Percentiles rank a stretch among this genome's conserved stretches.
These are phyloP conservation scores for Teleiodes luculella DNA, from an alignment of 2,888 invertebrate species.

Conservation along the genomic window DNA sequence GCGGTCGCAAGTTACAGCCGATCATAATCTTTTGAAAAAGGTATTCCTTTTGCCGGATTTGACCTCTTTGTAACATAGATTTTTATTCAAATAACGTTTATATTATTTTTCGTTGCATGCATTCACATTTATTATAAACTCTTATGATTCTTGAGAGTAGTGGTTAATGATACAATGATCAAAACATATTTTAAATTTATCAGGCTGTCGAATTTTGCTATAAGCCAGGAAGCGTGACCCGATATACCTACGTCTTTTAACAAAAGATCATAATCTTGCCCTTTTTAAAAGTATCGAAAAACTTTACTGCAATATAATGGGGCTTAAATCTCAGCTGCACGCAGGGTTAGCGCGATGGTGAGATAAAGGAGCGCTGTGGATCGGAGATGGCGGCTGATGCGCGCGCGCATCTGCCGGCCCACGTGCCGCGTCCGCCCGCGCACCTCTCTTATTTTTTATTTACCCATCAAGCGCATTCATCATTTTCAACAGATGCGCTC, in stretches of 20 bases:
- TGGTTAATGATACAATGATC: no score
- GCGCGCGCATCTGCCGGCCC: conserved; percentile 72
- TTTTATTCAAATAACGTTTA: no score
- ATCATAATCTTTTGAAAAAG: conserved; percentile 72
- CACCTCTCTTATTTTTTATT: conserved; percentile 62
- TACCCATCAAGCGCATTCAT: conserved; percentile 61
- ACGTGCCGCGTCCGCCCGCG: conserved; percentile 67
- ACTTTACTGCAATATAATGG: conserved; percentile 55
- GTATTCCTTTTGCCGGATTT: conserved; percentile 66
- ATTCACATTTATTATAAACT: no score
- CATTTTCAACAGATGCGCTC: conserved; percentile 67
- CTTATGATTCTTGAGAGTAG: no score
- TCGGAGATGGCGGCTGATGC: conserved; percentile 47
- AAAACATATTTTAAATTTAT: conserved; percentile 23
- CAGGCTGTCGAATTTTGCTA: conserved; percentile 24
- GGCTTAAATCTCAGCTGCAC: conserved; percentile 59
- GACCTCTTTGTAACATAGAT: conserved; percentile 55
- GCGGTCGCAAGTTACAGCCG: conserved; percentile 47
- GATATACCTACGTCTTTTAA: conserved; percentile 24
- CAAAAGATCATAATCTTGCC: conserved; percentile 39
- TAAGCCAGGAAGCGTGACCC: conserved; percentile 25
- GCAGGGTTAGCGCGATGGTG: conserved; percentile 47
- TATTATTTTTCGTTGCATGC: no score
- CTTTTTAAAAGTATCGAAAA: conserved; percentile 37
- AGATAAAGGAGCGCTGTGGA: conserved; percentile 54